Base-by-base conservation (phyloP, 2,888 invertebrate genomes). In the Melanostoma mellinum region DNA sequence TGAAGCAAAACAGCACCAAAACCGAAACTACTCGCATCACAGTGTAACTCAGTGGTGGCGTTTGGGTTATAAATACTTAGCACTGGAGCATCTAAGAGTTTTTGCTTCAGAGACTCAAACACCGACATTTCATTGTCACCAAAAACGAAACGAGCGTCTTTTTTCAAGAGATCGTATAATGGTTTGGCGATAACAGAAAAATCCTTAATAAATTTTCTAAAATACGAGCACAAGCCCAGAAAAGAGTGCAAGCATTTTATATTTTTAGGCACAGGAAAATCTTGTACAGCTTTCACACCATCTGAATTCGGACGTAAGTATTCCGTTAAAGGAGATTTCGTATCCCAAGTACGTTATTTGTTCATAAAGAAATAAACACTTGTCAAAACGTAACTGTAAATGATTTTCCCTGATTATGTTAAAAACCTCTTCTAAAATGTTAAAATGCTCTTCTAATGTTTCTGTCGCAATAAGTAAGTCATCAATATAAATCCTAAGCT, bases 1-100 rank as follows among this genome's bases (percentile, higher is more conserved):
- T 20, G 20, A 20, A 20, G 20, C 20, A 20, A 20, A 20, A 20
- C 20, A 20, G 20, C 20, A 20, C 20, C 20, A 20, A 20, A 20
- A 20, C 20, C 20, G 20, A 20, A 20, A 20, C 20, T 20, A 20
- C 20, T 20, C 20, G 20, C 20, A 20, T 20, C 20, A 20, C 20
- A 20, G 20, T 20, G 20, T 20, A 20, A 68, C 56, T 86, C 87
- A 42, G 38, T 20, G 20, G 20, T 20, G 20, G 20, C 10, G 32
- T 52, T 30, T 5, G 87, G 87, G 6, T 74, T 67, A 80, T 60
- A 90, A 3, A 89, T 63, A 4, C 86, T 85, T 10, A 90, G 74
- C 10, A 89, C 75, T 32, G 85, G 72, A 10, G 50, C 36, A 35
- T 8, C 8, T 10, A n/a, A 9, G 4, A 72, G 35, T 10, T n/a